Percentiles rank a stretch among this genome's conserved stretches.
Conservation (phyloP, 64 coral and sea anemone species). For the Acropora yongei region DNA sequence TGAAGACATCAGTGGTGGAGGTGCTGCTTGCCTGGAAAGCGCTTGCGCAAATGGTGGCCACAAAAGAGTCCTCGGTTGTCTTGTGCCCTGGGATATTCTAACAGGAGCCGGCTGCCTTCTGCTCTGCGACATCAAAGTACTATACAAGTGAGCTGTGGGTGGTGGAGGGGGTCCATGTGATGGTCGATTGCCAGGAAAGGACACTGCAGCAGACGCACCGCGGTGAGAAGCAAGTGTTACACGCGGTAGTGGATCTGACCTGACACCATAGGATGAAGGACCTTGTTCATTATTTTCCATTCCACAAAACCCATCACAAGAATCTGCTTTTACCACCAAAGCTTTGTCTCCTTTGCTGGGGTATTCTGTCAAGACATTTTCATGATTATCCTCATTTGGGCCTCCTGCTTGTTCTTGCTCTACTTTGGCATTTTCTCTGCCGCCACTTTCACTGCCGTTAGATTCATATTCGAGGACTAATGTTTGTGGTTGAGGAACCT, state of each 20-base stretch:
- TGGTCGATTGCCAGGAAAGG: neutral
- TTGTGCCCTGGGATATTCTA: no score
- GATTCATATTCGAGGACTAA: constrained; percentile 29
- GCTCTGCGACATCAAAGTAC: constrained; percentile 78
- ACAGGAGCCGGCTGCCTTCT: constrained; percentile 66
- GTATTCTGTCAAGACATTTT: neutral
- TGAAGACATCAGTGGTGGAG: neutral
- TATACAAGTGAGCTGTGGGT: constrained; percentile 72
- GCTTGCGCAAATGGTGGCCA: no score
- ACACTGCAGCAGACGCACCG: neutral
- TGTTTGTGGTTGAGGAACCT: neutral
- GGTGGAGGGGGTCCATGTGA: constrained; percentile 75
- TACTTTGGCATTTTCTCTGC: no score
- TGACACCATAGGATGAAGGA: neutral
- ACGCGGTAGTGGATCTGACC: neutral
- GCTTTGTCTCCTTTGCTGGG: neutral
- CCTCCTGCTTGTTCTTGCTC: neutral
- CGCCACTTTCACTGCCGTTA: neutral
- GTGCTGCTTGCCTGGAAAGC: neutral
- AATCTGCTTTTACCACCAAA: neutral
- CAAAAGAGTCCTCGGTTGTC: no score
- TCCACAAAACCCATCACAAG: neutral
- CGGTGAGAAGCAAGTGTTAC: neutral
- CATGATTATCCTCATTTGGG: neutral
- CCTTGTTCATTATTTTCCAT: neutral